Evolutionary conservation across 2,797 vertebrate species (phyloP).

Genomic region (Sebastolobus altivelis): DNA sequence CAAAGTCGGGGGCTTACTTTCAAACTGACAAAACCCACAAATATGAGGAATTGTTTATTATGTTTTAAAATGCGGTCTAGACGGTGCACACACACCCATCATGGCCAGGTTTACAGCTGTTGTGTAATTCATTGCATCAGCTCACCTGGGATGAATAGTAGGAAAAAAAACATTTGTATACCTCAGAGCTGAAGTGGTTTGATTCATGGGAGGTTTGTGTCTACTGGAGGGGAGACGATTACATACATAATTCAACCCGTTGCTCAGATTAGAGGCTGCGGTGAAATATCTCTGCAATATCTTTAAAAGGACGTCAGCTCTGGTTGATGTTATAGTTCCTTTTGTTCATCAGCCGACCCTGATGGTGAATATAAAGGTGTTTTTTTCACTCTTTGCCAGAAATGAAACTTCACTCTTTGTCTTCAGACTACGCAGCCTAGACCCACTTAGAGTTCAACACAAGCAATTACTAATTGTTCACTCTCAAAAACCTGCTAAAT

Average conservation of each 20-base stretch:
- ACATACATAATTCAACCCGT: constrained; percentile 1
- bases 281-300: constrained; percentile 15
- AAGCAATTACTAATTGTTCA: neutral
- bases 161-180: neutral
- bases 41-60: neutral
- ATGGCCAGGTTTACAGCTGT: neutral
- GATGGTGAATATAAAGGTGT: neutral
- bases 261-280: neutral
- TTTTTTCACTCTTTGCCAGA: neutral
- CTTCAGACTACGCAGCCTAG: neutral
- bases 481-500: neutral
- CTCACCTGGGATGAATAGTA: neutral
- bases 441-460: neutral
- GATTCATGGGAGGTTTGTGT: constrained; percentile 3
- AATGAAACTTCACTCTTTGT: neutral
- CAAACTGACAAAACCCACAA: neutral
- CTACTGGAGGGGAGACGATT: neutral
- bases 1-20: neutral
- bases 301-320: constrained; percentile 5
- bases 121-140: neutral
- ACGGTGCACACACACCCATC: neutral
- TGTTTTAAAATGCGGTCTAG: neutral
- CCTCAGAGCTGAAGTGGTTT: constrained; percentile 7
- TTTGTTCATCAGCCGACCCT: neutral
- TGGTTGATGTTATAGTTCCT: neutral